Conservation (phyloP, 2,113 vertebrate genomes). For the Philantomba maxwellii region DNA sequence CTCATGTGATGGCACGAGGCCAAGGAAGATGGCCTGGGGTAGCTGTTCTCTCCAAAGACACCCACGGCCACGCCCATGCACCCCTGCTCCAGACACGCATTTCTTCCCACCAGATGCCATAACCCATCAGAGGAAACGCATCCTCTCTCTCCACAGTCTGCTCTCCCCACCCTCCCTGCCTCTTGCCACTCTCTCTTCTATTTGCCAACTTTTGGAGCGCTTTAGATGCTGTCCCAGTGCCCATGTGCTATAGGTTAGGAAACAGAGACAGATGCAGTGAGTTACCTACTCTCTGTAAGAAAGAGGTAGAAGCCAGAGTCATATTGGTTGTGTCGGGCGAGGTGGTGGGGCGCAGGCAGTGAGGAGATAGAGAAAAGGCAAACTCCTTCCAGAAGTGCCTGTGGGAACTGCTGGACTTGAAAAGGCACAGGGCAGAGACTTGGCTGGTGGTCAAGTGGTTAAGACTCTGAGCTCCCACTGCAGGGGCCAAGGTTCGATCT, state of each 20-base stretch:
- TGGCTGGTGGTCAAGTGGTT: background rate
- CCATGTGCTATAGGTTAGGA: background rate
- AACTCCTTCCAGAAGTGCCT: background rate
- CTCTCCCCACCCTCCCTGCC: background rate
- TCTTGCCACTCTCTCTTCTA: background rate
- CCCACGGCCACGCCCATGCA: background rate
- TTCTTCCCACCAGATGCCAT: background rate
- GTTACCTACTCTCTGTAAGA: background rate
- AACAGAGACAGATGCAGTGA: background rate
- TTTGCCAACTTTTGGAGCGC: background rate
- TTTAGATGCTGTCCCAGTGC: background rate
- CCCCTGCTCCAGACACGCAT: background rate
- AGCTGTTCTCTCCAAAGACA: background rate
- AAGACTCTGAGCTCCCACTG: background rate
- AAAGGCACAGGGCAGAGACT: background rate
- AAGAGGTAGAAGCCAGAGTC: background rate
- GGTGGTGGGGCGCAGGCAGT: background rate
- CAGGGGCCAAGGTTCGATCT: background rate
- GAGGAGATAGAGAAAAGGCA: background rate
- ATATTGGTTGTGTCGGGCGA: background rate
- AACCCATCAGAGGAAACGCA: background rate
- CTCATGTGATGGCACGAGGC: slow-evolving; percentile 18
- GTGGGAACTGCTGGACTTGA: background rate
- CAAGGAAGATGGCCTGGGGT: background rate
- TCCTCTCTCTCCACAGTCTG: background rate